phyloP scores from a whole-genome alignment of 2,888 invertebrate genomes.

The Conops quadrifasciatus region DNA sequence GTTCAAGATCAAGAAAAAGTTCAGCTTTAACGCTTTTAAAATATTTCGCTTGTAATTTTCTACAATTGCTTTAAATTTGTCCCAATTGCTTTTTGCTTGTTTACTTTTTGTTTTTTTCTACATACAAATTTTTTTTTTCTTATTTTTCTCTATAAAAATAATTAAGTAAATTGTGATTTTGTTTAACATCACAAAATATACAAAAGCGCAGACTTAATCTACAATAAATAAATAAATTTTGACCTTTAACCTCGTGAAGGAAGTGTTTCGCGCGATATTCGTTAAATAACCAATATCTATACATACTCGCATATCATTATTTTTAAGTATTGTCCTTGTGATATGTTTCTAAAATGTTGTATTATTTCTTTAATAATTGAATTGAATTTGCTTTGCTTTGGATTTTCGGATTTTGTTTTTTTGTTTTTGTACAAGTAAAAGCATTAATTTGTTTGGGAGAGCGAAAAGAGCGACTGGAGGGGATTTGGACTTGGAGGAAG shows the following conservation, averaged over 20 bases:
- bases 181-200: not conserved
- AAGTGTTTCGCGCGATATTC: conserved; percentile 41
- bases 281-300: too few relatives aligned
- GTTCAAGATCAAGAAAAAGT: too few relatives aligned
- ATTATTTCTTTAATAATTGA: conserved; percentile 54
- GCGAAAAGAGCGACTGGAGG: not conserved
- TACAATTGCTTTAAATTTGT: too few relatives aligned
- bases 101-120: conserved; percentile 44
- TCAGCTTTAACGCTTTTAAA: too few relatives aligned
- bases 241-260: conserved; percentile 37
- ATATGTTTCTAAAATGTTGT: conserved; percentile 62
- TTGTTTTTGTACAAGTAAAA: conserved; percentile 7
- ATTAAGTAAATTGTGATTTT: not conserved
- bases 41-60: too few relatives aligned
- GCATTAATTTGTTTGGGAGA: not conserved
- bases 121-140: conserved; percentile 42
- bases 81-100: too few relatives aligned
- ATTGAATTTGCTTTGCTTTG: conserved; percentile 34
- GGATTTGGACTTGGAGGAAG: not conserved
- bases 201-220: not conserved
- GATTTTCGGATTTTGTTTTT: conserved; percentile 16
- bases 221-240: conserved; percentile 13
- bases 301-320: conserved; percentile 17
- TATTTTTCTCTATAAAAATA: not conserved
- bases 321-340: conserved; percentile 65